phyloP scores from a whole-genome alignment of 2,797 vertebrate genomes.

The Eurystomus glaucurus region DNA sequence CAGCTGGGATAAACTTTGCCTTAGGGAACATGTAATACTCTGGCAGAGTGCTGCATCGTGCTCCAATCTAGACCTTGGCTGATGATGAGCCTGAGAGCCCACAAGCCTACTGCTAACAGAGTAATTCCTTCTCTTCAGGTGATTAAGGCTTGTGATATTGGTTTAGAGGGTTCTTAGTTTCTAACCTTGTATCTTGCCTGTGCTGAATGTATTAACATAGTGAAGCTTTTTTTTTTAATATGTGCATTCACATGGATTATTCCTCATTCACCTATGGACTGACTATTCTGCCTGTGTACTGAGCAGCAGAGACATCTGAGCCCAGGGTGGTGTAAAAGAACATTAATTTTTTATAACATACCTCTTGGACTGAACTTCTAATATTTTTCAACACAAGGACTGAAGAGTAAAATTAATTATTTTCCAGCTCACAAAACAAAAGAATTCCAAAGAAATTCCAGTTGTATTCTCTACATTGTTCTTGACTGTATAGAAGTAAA shows the following conservation, averaged over 20 bases:
- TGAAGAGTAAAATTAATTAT: neutral
- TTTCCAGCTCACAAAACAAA: neutral
- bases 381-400: neutral
- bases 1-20: constrained; percentile 35
- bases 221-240: neutral
- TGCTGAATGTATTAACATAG: neutral
- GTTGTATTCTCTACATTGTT: neutral
- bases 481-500: neutral
- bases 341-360: neutral
- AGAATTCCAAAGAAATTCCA: neutral
- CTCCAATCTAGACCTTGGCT: neutral
- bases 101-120: neutral
- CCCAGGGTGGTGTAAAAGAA: neutral
- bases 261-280: too few species aligned
- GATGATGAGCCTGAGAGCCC: neutral
- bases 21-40: neutral
- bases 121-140: neutral
- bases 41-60: neutral
- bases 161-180: neutral
- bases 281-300: neutral
- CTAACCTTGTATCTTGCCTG: neutral
- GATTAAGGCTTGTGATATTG: neutral
- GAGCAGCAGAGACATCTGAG: neutral
- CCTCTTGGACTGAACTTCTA: neutral
- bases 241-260: too few species aligned